Conservation (phyloP, 2,113 vertebrate genomes). For the Plecotus auritus region DNA sequence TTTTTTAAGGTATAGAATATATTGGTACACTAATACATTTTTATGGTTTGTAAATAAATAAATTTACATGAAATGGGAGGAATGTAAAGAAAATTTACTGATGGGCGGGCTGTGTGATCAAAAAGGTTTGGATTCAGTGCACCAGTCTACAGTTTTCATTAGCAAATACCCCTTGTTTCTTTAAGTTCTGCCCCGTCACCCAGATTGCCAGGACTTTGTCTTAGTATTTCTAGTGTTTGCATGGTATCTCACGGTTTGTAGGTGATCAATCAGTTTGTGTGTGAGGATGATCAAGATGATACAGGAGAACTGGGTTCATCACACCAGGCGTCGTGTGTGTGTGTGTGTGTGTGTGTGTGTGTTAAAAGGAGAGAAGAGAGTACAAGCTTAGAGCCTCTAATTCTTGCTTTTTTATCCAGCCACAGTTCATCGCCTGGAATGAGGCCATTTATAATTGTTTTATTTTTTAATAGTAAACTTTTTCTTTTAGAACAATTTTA, state of each 20-base stretch:
- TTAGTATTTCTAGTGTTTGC: not conserved
- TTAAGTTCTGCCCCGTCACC: not conserved
- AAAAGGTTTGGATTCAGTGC: not conserved
- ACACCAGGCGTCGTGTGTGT: no score
- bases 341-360: no score
- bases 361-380: no score
- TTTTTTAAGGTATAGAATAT: not conserved
- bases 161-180: not conserved
- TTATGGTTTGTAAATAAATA: not conserved
- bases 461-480: not conserved
- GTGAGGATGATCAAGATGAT: not conserved
- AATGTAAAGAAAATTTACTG: not conserved
- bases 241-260: not conserved
- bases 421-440: not conserved
- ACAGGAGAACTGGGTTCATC: not conserved
- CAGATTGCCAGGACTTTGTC: not conserved
- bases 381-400: not conserved
- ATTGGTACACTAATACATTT: not conserved
- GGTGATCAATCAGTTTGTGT: not conserved
- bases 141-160: not conserved
- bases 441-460: not conserved
- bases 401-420: not conserved
- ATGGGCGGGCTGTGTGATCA: not conserved
- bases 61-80: not conserved
- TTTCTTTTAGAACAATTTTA: not conserved